phyloP scores from a whole-genome alignment of 1,140 invertebrate species.

The Chelonus insularis region DNA sequence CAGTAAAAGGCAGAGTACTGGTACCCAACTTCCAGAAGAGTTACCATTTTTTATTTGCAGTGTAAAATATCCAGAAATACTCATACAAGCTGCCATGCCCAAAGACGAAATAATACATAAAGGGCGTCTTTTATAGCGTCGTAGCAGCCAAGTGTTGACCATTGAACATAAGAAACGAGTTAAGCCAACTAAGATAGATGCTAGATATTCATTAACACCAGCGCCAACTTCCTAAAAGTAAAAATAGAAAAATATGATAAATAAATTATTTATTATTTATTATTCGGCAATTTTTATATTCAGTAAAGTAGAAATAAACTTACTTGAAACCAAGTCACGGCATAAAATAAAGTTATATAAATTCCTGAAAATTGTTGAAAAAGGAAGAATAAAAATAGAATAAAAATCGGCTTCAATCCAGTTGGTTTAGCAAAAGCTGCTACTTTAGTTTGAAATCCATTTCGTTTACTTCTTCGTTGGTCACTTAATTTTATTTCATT shows the following conservation, averaged over 20 bases:
- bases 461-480: constrained; percentile 44
- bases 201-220: constrained; percentile 57
- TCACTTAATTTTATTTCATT: constrained; percentile 52
- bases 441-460: constrained; percentile 39
- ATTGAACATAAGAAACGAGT: constrained; percentile 67
- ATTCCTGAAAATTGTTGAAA: constrained; percentile 69
- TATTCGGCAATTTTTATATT: no score
- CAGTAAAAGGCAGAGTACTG: constrained; percentile 57
- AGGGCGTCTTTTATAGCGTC: constrained; percentile 58
- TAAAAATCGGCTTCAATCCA: constrained; percentile 65
- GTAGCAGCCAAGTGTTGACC: constrained; percentile 61
- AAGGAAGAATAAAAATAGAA: constrained; percentile 63
- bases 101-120: constrained; percentile 60
- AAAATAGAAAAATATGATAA: constrained; percentile 15
- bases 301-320: neutral
- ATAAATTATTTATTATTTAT: no score
- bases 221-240: constrained; percentile 57
- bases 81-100: constrained; percentile 62
- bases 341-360: constrained; percentile 72
- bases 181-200: constrained; percentile 66
- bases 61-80: constrained; percentile 60
- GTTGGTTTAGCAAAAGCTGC: constrained; percentile 61
- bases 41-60: constrained; percentile 51
- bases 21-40: constrained; percentile 45
- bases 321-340: constrained; percentile 66